Conservation (phyloP, 92 coral and sea anemone species). For the Parazoanthus darwini region DNA sequence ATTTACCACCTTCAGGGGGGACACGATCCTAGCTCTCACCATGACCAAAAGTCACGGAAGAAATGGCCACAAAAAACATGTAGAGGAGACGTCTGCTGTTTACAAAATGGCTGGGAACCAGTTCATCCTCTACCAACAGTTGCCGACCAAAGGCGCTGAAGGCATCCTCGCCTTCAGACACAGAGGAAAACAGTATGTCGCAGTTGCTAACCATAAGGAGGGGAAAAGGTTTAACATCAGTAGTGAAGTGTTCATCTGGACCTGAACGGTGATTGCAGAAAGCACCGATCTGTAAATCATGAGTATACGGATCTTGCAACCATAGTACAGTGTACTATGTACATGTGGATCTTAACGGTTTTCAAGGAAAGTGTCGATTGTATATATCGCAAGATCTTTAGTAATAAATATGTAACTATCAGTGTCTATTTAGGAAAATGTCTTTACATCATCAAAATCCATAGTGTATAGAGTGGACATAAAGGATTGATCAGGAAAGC, state of each 20-base stretch:
- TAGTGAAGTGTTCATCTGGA: slow-evolving; percentile 4
- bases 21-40: neutral
- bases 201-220: slow-evolving; percentile 1
- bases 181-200: neutral
- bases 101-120: neutral
- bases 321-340: too few relatives aligned
- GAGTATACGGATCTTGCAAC: too few relatives aligned
- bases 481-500: too few relatives aligned
- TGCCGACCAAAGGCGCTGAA: neutral
- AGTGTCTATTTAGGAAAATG: too few relatives aligned
- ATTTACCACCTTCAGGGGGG: neutral
- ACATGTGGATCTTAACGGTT: too few relatives aligned
- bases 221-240: neutral
- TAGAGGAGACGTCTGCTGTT: neutral
- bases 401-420: too few relatives aligned
- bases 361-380: too few relatives aligned
- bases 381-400: too few relatives aligned
- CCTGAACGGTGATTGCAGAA: neutral
- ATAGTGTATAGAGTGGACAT: too few relatives aligned
- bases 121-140: neutral
- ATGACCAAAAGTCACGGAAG: neutral
- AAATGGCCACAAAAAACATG: too few relatives aligned
- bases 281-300: too few relatives aligned
- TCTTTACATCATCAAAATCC: too few relatives aligned
- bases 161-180: slow-evolving; percentile 11